Conservation (phyloP, 2,888 invertebrate species). For the Ernsta delagoae region DNA sequence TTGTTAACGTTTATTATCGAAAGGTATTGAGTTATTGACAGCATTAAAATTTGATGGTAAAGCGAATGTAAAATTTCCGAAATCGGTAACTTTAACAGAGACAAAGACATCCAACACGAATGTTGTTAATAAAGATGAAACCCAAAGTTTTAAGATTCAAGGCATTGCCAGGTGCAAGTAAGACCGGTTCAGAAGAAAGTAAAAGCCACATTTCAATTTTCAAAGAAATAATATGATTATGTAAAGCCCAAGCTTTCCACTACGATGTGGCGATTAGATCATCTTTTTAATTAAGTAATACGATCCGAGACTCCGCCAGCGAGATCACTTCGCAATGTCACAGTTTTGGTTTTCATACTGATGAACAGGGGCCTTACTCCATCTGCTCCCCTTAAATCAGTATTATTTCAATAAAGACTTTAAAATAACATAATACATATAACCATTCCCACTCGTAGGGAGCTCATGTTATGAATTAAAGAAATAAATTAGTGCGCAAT, state of each 20-base stretch:
- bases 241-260: constrained; percentile 41
- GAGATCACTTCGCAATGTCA: constrained; percentile 5
- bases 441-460: too few relatives aligned
- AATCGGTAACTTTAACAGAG: background rate
- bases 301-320: background rate
- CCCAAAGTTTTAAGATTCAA: constrained; percentile 30
- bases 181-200: constrained; percentile 52
- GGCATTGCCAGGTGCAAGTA: constrained; percentile 18
- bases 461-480: too few relatives aligned
- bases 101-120: too few relatives aligned
- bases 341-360: background rate
- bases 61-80: background rate
- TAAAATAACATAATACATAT: too few relatives aligned
- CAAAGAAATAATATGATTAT: constrained; percentile 38
- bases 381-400: too few relatives aligned
- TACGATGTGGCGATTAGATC: constrained; percentile 20
- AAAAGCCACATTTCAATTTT: constrained; percentile 48
- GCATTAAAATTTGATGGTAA: background rate
- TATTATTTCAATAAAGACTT: too few relatives aligned
- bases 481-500: too few relatives aligned
- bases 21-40: too few relatives aligned
- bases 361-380: too few relatives aligned
- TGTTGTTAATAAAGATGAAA: constrained; percentile 11
- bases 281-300: constrained; percentile 26
- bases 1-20: background rate